Base-by-base conservation (phyloP, 2,797 vertebrate species). In the Paedocypris micromegethes region DNA sequence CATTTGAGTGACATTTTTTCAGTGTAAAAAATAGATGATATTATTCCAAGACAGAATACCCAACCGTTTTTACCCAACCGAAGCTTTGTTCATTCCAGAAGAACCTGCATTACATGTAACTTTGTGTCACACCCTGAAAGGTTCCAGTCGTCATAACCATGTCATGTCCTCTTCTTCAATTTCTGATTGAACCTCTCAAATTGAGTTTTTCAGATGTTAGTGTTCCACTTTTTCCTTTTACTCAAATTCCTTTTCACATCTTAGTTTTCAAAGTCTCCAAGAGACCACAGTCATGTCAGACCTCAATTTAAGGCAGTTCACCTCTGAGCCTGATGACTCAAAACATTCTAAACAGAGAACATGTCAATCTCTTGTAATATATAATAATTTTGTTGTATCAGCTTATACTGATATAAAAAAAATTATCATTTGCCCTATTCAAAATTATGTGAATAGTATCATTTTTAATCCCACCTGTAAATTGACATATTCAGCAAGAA, bases 151-250 rank as follows among this genome's bases (percentile, higher is more conserved):
- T 61, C 66, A 54, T 59, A 52, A 52, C 56, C 7, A 66, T 43
- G 46, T 3, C 39, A 44, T 40, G 7, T 55, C 46, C 62, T 46
- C 23, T 64, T 58, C 40, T 64, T 54, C 43, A 37, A 23, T 51
- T 43, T 59, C 48, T 46, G 8, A 40, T 40, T 9, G 48, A 5
- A 5, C 41, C 50, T 58, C 58, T 8, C 43, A 48, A 48, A 55
- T 72, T 23, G 23, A 23, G 79, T 80, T 80, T 77, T 72, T 79
- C 66, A 77, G 68, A 70, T 69, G 77, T 75, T 79, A 77, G 79
- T 81, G 78, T 81, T 70, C 82, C 83, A 87, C 80, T 83, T 84
- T 72, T 55, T 86, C 80, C 86, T 88, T 87, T 86, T 86, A 87
- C 85, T 87, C 81, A 82, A 79, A 80, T 88, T 77, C 69, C 79